phyloP scores from a whole-genome alignment of 2,888 invertebrate species.

The Sipunculus nudus region DNA sequence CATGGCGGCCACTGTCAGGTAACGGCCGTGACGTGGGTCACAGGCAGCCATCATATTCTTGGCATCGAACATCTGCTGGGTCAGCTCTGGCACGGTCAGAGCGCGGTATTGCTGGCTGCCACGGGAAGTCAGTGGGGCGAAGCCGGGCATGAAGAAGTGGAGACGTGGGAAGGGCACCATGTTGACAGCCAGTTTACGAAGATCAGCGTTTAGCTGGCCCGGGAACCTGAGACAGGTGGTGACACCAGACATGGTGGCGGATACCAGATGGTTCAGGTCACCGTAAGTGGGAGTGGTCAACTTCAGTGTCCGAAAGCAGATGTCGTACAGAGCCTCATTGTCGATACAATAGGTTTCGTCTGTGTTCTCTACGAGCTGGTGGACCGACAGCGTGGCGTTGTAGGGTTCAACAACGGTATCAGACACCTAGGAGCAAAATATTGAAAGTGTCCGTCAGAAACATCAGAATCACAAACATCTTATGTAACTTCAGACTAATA shows the following conservation, averaged over 20 bases:
- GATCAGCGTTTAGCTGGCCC: conserved; percentile 86
- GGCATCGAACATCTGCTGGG: conserved; percentile 88
- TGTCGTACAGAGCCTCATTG: conserved; percentile 88
- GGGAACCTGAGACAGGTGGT: conserved; percentile 91
- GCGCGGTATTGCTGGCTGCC: conserved; percentile 83
- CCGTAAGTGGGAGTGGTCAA: conserved; percentile 80
- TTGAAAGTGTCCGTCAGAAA: too few relatives aligned
- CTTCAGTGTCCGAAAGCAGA: conserved; percentile 86
- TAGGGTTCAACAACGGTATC: conserved; percentile 77
- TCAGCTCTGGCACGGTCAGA: conserved; percentile 87
- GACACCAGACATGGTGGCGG: conserved; percentile 70
- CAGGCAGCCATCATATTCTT: conserved; percentile 98
- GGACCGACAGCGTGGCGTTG: conserved; percentile 79
- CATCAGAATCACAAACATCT: too few relatives aligned
- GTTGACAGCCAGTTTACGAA: conserved; percentile 77
- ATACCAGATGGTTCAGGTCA: conserved; percentile 83
- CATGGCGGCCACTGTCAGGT: conserved; percentile 85
- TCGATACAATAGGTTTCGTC: conserved; percentile 89
- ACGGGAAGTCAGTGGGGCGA: conserved; percentile 85
- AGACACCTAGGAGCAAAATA: conserved; percentile 71
- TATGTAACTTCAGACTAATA: too few relatives aligned
- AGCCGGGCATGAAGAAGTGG: conserved; percentile 92
- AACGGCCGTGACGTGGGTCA: conserved; percentile 90
- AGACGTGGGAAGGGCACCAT: conserved; percentile 95
- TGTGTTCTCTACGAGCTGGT: conserved; percentile 79